Conservation (phyloP, 1,140 invertebrate species). For the Drosophila ogumai region DNA sequence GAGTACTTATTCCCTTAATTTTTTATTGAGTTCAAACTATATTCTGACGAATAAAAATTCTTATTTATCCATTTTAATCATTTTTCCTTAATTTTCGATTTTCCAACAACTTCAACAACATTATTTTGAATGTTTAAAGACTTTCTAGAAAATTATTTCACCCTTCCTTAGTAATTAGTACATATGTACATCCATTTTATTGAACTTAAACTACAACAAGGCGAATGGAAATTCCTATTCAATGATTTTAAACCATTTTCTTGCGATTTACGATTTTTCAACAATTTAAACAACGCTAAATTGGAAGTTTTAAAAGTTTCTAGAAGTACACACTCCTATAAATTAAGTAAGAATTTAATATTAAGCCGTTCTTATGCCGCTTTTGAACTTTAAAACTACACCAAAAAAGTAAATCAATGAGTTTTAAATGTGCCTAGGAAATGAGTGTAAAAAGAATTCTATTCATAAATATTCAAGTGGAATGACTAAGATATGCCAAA, state of each 20-base stretch:
- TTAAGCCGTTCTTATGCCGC: too few species aligned
- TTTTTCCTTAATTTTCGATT: neutral
- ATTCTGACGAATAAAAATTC: neutral
- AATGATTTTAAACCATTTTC: too few species aligned
- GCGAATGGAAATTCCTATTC: too few species aligned
- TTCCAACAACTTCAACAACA: neutral
- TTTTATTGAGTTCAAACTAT: neutral
- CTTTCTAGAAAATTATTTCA: neutral
- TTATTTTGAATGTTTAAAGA: neutral
- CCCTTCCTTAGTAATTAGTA: too few species aligned
- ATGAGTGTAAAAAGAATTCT: fast-evolving
- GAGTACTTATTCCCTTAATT: too few species aligned
- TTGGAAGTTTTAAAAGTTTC: too few species aligned
- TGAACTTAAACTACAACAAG: too few species aligned
- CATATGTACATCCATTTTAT: too few species aligned
- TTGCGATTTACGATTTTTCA: too few species aligned
- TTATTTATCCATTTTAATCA: slow-evolving; percentile 5
- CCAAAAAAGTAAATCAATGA: neutral
- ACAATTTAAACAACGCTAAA: too few species aligned
- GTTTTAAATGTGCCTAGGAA: neutral
- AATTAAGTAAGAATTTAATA: neutral
- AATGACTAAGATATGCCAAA: neutral
- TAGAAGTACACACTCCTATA: neutral
- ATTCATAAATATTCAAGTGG: neutral
- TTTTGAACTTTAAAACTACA: neutral